phyloP scores from a whole-genome alignment of 2,113 vertebrate species.

The Ameiurus melas region DNA sequence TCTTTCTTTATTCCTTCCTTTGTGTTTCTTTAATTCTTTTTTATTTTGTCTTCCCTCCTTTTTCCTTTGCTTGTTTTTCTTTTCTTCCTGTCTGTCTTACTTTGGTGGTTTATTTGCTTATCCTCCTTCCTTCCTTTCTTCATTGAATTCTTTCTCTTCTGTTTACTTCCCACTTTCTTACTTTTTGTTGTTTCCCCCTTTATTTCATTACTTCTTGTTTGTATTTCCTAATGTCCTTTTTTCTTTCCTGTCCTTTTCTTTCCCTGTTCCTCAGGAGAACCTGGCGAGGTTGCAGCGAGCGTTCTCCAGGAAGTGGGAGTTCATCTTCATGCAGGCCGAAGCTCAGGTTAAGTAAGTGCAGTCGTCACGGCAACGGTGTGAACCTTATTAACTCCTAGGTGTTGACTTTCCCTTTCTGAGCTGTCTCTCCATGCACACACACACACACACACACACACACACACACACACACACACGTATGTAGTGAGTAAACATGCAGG shows the following conservation, averaged over 20 bases:
- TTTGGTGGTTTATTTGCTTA: neutral
- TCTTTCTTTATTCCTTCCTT: neutral
- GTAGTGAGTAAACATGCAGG: neutral
- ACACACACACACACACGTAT: neutral
- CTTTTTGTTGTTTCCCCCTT: neutral
- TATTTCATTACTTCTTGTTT: neutral
- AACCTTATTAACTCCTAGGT: conserved; percentile 34
- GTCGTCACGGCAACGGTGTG: conserved; percentile 49
- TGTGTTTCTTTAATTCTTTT: neutral
- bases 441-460: neutral
- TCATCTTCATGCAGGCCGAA: conserved; percentile 99
- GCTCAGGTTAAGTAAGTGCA: conserved; percentile 98
- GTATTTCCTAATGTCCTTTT: neutral
- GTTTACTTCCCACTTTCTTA: neutral
- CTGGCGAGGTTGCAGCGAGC: conserved; percentile 95
- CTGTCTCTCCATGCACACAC: neutral
- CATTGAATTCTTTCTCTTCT: neutral
- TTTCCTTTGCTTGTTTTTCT: neutral
- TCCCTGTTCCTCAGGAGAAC: conserved; percentile 82
- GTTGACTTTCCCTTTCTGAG: conserved; percentile 1
- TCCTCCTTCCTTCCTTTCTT: neutral
- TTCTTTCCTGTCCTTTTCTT: neutral
- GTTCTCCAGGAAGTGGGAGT: conserved; percentile 99
- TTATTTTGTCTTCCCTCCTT: neutral
- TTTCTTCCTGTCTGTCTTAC: neutral